Evolutionary conservation across 2,113 vertebrate genomes (phyloP).

Genomic region (Nannobrachium achirus): DNA sequence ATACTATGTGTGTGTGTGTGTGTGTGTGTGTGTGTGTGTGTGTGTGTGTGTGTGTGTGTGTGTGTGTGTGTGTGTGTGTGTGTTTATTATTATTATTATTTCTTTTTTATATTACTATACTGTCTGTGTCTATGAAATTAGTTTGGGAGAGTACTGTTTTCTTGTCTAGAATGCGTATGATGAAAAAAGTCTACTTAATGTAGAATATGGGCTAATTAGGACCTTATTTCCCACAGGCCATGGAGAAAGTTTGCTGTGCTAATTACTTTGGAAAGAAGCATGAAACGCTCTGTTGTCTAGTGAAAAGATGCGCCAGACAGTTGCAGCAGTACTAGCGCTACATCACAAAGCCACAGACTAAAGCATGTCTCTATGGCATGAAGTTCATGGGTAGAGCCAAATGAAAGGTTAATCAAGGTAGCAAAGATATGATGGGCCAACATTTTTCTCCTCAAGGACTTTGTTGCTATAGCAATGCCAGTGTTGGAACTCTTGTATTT

Average conservation of each 20-base stretch:
- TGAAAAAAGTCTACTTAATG: slow-evolving; percentile 66
- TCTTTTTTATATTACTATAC: not conserved
- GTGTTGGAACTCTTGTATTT: not conserved
- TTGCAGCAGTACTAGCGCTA: slow-evolving; percentile 12
- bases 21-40: no score
- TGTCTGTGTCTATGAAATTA: slow-evolving; percentile 7
- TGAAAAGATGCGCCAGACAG: slow-evolving; percentile 46
- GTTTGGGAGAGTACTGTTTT: slow-evolving; percentile 34
- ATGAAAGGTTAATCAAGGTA: not conserved
- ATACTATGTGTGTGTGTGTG: no score
- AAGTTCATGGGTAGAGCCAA: not conserved
- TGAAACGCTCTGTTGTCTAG: slow-evolving; percentile 60
- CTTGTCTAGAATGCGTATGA: slow-evolving; percentile 51
- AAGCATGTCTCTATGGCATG: not conserved
- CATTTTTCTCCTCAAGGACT: not conserved
- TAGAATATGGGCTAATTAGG: slow-evolving; percentile 77
- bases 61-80: no score
- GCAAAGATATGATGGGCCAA: not conserved
- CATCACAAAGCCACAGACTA: not conserved
- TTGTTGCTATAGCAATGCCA: slow-evolving; percentile 4
- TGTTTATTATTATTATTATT: no score
- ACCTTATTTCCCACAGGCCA: slow-evolving; percentile 74
- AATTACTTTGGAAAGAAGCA: slow-evolving; percentile 70
- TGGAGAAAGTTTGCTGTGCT: slow-evolving; percentile 65
- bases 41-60: no score